Percentiles rank a stretch among this genome's conserved stretches.
Conservation (phyloP, 1,140 invertebrate genomes). For the Oryzaephilus surinamensis region DNA sequence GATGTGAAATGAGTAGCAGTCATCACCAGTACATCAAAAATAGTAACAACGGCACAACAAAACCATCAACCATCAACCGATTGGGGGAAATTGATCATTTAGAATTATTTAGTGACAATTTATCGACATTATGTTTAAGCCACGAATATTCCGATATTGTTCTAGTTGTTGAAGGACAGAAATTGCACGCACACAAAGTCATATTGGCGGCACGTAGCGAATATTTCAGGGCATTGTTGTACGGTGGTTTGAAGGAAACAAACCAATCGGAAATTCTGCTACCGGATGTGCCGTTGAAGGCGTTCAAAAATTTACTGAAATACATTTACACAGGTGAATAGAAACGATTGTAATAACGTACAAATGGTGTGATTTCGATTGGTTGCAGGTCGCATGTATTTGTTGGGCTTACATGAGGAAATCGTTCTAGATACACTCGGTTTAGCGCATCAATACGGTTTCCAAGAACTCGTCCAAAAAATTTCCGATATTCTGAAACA, state of each 20-base stretch:
- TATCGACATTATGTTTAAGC: conserved; percentile 72
- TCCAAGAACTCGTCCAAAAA: conserved; percentile 78
- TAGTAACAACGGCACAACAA: conserved; percentile 12
- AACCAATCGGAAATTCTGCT: conserved; percentile 72
- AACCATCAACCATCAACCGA: conserved; percentile 12
- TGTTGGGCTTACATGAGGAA: conserved; percentile 76
- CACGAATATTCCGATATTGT: conserved; percentile 88
- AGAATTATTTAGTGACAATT: conserved; percentile 59
- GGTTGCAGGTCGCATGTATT: conserved; percentile 76
- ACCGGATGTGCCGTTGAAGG: conserved; percentile 70
- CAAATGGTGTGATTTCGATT: conserved; percentile 11
- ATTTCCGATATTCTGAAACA: conserved; percentile 90
- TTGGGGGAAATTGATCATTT: conserved; percentile 33
- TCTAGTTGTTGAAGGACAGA: conserved; percentile 73
- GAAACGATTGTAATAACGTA: conserved; percentile 35
- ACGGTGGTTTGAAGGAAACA: conserved; percentile 85
- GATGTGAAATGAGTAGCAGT: conserved; percentile 31
- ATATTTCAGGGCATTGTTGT: conserved; percentile 86
- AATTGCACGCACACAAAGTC: conserved; percentile 75
- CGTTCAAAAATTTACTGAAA: conserved; percentile 82
- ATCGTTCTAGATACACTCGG: conserved; percentile 77
- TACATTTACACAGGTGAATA: conserved; percentile 98
- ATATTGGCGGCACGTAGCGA: conserved; percentile 88
- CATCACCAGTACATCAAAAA: conserved; percentile 27
- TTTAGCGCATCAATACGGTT: conserved; percentile 91